Conservation (phyloP, 1,140 invertebrate genomes). For the Apis laboriosa region DNA sequence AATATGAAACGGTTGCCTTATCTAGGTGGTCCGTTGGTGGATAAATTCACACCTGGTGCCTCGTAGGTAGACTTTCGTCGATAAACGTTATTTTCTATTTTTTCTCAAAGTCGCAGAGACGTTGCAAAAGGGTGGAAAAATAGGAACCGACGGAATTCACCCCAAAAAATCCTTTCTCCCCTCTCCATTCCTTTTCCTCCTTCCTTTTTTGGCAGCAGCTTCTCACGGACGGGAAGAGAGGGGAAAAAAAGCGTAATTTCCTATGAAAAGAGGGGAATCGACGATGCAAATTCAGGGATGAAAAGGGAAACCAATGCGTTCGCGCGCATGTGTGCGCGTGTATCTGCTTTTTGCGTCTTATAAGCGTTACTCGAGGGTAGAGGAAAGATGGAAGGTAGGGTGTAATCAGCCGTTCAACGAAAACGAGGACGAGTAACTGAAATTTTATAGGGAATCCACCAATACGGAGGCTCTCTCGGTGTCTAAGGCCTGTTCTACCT, state of each 20-base stretch:
- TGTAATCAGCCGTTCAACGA: constrained; percentile 44
- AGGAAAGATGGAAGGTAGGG: constrained; percentile 20
- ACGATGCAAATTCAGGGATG: constrained; percentile 67
- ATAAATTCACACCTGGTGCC: constrained; percentile 16
- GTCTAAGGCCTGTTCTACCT: constrained; percentile 54
- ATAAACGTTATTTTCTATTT: constrained; percentile 15
- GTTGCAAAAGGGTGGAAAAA: constrained; percentile 64
- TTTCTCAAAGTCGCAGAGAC: neutral
- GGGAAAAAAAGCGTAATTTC: constrained; percentile 62
- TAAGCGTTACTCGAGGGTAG: constrained; percentile 17
- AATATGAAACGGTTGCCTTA: constrained; percentile 32
- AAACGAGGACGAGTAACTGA: constrained; percentile 54
- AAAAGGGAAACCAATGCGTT: constrained; percentile 55
- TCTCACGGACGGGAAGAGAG: constrained; percentile 53
- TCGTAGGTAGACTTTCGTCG: constrained; percentile 17
- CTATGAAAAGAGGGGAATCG: constrained; percentile 59
- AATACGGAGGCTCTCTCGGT: constrained; percentile 44
- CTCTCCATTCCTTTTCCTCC: constrained; percentile 16
- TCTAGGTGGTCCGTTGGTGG: constrained; percentile 22
- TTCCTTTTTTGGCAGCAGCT: constrained; percentile 28
- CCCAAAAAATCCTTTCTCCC: constrained; percentile 66
- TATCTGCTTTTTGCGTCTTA: constrained; percentile 52
- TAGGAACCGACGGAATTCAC: constrained; percentile 64
- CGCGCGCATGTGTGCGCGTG: constrained; percentile 3
- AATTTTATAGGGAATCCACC: constrained; percentile 70